Evolutionary conservation across 2,113 vertebrate species (phyloP), one percentile per base, ranked within the genome.

Genomic region (Prunella fulvescens): DNA sequence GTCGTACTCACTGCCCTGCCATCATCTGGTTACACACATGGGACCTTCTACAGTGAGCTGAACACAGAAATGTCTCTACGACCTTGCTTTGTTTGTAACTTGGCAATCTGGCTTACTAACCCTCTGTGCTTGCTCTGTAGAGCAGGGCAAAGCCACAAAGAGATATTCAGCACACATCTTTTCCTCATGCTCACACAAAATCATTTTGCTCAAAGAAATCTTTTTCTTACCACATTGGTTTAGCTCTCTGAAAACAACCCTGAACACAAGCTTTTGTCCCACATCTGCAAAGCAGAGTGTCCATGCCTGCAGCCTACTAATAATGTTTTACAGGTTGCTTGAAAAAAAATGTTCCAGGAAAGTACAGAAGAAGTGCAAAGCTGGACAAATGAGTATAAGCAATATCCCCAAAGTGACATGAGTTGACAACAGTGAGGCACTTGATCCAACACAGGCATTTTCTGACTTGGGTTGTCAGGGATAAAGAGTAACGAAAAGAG

Each of bases 111-210:
- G 54, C 69, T 79, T 88, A 18, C 64, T 87, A 92, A 57, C 67
- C n/a, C 31, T 78, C 85, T 70, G 12, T 91, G 64, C 96, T 91
- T 72, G 51, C 86, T 94, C 82, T 92, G 67, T 91, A 11, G 60
- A 87, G n/a, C 74, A 87, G 37, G 64, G 84, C 64, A 90, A 92
- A 90, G 44, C 81, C 56, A 54, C 12, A 1, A 61, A 67, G 85
- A 94, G 42, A 50, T 90, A 90, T 77, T 86, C 12, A 3, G 37
- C 54, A 19, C 7, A 2, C 8, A 15, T 62, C 79, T 77, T 90
- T 92, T 71, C 82, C 48, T 58, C 15, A 11, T 88, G 40, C 69
- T 69, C 69, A 84, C 20, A 40, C 29, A 57, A 84, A 81, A 20
- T 53, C 35, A 12, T 94, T 94, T 91, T 31, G 42, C 47, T 61